A percentile compares a stretch with the other conserved stretches of the same genome.
Evolutionary conservation across 2,797 vertebrate genomes (phyloP).

Genomic region (Sebastes trivittatus): DNA sequence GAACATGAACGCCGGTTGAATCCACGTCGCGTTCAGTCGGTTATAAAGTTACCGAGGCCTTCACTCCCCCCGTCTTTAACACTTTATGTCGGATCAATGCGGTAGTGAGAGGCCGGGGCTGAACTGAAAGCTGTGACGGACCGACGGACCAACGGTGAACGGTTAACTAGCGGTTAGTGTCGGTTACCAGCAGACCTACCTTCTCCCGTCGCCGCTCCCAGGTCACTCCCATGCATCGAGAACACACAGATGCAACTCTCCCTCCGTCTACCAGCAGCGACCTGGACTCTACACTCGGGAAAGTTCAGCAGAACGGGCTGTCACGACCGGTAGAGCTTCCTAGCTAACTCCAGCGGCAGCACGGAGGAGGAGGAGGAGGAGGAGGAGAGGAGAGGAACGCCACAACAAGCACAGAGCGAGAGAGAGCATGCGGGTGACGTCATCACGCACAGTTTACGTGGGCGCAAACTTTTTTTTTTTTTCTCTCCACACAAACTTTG

Average conservation of each 20-base stretch:
- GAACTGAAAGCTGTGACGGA: conserved; percentile 52
- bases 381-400: conserved; percentile 60
- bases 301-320: conserved; percentile 53
- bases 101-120: conserved; percentile 66
- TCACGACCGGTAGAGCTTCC: conserved; percentile 47
- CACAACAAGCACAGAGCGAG: conserved; percentile 49
- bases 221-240: conserved; percentile 81
- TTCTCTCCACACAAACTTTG: conserved; percentile 10
- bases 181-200: conserved; percentile 60
- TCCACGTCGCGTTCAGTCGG: neutral
- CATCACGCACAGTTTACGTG: conserved; percentile 65
- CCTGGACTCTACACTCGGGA: neutral
- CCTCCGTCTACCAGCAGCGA: conserved; percentile 23
- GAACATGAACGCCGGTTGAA: neutral
- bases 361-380: neutral
- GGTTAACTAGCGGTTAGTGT: no score
- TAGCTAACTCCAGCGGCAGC: conserved; percentile 56
- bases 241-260: conserved; percentile 40
- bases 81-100: conserved; percentile 63
- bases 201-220: conserved; percentile 76
- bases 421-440: conserved; percentile 69
- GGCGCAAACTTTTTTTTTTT: conserved; percentile 31
- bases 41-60: conserved; percentile 44
- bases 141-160: conserved; percentile 4
- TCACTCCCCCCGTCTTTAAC: neutral